These are phyloP conservation scores for Ctenochaetus hawaiiensis DNA, from an alignment of 2,797 vertebrate species.

Conservation along the genomic window DNA sequence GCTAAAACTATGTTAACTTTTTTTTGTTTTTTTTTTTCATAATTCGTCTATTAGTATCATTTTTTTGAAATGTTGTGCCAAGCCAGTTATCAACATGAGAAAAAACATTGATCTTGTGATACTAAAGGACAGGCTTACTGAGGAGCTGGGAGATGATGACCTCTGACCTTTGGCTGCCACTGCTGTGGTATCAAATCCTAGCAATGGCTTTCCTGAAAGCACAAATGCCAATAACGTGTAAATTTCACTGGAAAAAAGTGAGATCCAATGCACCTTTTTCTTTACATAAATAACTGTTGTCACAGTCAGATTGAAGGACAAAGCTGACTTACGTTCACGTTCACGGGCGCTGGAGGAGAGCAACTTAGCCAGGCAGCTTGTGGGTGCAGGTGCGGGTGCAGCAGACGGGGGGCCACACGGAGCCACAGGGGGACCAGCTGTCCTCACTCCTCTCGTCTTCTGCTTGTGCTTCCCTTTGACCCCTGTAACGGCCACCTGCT, in stretches of 20 bases:
- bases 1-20: too few species aligned
- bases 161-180: conserved; percentile 73
- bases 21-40: too few species aligned
- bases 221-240: conserved; percentile 11
- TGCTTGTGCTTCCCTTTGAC: conserved; percentile 77
- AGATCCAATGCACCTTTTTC: background rate
- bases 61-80: background rate
- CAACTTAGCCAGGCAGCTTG: conserved; percentile 89
- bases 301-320: background rate
- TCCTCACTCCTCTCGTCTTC: conserved; percentile 74
- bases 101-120: background rate
- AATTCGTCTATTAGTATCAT: too few species aligned
- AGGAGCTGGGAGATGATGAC: conserved; percentile 75
- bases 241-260: background rate
- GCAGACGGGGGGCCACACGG: conserved; percentile 24
- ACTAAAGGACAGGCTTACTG: conserved; percentile 69
- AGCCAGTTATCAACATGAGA: background rate
- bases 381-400: conserved; percentile 62
- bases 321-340: conserved; percentile 82
- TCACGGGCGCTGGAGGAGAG: conserved; percentile 81
- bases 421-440: conserved; percentile 26
- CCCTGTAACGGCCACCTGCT: conserved; percentile 67
- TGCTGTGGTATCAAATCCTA: conserved; percentile 72
- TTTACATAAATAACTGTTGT: background rate
- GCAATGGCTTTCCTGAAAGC: conserved; percentile 79